Percentiles rank a stretch among this genome's conserved stretches.
Evolutionary conservation across 2,797 vertebrate species (phyloP).

Genomic region (Propithecus perrieri): DNA sequence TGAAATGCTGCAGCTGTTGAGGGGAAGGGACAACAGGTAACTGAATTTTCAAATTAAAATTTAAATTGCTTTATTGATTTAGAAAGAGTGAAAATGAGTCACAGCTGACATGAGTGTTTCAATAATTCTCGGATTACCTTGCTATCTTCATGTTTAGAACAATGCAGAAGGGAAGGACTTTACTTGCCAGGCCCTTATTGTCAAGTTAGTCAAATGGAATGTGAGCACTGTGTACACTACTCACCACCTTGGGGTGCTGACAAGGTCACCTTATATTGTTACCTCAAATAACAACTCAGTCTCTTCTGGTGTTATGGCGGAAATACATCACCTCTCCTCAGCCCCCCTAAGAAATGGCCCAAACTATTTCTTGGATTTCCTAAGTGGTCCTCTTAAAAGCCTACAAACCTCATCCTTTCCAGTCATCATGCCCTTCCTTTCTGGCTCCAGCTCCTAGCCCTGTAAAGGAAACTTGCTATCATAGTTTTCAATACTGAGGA

Average conservation of each 20-base stretch:
- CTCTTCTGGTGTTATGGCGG: background rate
- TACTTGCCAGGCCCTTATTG: background rate
- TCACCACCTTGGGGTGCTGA: background rate
- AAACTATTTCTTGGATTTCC: background rate
- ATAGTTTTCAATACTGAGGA: background rate
- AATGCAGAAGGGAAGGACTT: background rate
- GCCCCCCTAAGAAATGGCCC: background rate
- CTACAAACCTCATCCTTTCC: background rate
- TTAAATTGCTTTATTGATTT: slow-evolving; percentile 11
- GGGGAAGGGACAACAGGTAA: background rate
- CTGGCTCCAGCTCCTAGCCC: background rate
- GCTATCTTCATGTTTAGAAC: background rate
- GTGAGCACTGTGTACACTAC: background rate
- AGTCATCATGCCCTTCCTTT: background rate
- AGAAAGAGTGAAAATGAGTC: background rate
- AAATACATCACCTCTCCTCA: background rate
- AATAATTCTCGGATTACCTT: background rate
- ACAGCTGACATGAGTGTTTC: background rate
- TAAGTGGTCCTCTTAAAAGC: background rate
- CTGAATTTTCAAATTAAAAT: background rate
- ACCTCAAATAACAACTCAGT: background rate
- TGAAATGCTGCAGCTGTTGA: background rate
- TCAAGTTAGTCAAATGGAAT: background rate
- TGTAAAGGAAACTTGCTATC: background rate
- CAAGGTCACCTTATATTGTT: background rate